phyloP scores from a whole-genome alignment of 1,140 invertebrate genomes.

The Dendroctonus ponderosae region DNA sequence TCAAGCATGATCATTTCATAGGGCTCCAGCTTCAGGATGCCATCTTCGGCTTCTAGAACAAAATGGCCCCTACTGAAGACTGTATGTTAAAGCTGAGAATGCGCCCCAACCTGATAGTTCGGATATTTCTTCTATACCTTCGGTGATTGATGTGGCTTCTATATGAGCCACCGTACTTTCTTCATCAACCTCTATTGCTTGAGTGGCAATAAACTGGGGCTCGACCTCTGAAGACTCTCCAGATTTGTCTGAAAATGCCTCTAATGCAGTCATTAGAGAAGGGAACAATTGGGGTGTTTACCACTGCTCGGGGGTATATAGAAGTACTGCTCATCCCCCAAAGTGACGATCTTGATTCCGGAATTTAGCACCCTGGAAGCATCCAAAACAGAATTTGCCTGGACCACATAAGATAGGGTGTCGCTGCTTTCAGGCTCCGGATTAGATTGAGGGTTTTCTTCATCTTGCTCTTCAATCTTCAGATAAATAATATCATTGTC shows the following conservation, averaged over 20 bases:
- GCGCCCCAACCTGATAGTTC: background rate
- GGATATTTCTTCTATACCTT: background rate
- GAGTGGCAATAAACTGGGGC: background rate
- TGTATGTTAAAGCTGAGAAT: background rate
- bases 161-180: background rate
- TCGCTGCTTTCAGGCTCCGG: constrained; percentile 14
- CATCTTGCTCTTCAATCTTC: constrained; percentile 24
- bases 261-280: background rate
- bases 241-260: background rate
- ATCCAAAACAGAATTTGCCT: constrained; percentile 5
- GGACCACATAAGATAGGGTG: constrained; percentile 8
- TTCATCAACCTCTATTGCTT: background rate
- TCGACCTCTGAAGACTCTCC: no score
- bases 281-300: background rate
- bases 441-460: background rate
- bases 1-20: constrained; percentile 24
- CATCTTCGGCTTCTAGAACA: constrained; percentile 8
- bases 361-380: constrained; percentile 16
- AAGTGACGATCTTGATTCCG: constrained; percentile 36
- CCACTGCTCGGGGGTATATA: constrained; percentile 28
- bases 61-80: background rate
- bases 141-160: constrained; percentile 1
- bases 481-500: constrained; percentile 34
- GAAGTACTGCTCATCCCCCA: constrained; percentile 35
- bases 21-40: constrained; percentile 2